A percentile compares a stretch with the other conserved stretches of the same genome.
Conservation (phyloP, 2,888 invertebrate species). For the Volucella inanis region DNA sequence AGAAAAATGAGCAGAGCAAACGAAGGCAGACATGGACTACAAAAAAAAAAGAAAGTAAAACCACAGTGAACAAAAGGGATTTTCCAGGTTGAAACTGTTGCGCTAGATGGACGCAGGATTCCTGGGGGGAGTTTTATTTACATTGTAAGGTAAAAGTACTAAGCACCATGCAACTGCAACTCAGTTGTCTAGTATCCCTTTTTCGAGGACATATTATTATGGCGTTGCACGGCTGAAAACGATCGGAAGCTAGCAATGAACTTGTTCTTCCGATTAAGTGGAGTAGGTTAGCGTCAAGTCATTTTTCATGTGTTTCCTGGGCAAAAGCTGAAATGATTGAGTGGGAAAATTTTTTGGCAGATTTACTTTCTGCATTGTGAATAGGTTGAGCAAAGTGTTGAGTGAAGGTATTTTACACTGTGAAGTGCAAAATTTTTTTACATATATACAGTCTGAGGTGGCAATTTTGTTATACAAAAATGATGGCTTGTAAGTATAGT, state of each 20-base stretch:
- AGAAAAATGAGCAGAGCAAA: slow-evolving; percentile 5
- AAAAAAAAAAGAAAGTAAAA: slow-evolving; percentile 21
- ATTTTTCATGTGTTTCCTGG: slow-evolving; percentile 70
- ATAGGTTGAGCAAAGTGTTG: slow-evolving; percentile 10
- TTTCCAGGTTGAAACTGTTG: slow-evolving; percentile 62
- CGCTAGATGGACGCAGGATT: slow-evolving; percentile 65
- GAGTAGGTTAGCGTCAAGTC: slow-evolving; percentile 66
- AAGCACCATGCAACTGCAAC: slow-evolving; percentile 53
- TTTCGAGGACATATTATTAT: slow-evolving; percentile 66
- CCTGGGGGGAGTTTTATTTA: slow-evolving; percentile 59
- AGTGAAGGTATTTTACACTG: background rate
- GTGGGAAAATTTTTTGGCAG: slow-evolving; percentile 60
- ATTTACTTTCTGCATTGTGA: slow-evolving; percentile 41
- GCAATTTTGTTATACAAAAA: no score
- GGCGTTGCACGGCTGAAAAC: slow-evolving; percentile 59
- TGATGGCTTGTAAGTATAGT: no score
- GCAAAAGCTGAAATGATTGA: slow-evolving; percentile 67
- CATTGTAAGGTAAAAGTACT: slow-evolving; percentile 66
- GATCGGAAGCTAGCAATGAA: slow-evolving; percentile 74
- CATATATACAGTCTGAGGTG: no score
- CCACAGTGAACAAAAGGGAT: slow-evolving; percentile 22
- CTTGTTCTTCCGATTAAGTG: slow-evolving; percentile 73
- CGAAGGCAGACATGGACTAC: slow-evolving; percentile 14
- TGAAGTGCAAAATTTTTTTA: no score
- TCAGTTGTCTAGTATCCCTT: slow-evolving; percentile 52